Evolutionary conservation across 1,140 invertebrate species (phyloP), one percentile per base, ranked within the genome.

Genomic region (Leptinotarsa defecta): DNA sequence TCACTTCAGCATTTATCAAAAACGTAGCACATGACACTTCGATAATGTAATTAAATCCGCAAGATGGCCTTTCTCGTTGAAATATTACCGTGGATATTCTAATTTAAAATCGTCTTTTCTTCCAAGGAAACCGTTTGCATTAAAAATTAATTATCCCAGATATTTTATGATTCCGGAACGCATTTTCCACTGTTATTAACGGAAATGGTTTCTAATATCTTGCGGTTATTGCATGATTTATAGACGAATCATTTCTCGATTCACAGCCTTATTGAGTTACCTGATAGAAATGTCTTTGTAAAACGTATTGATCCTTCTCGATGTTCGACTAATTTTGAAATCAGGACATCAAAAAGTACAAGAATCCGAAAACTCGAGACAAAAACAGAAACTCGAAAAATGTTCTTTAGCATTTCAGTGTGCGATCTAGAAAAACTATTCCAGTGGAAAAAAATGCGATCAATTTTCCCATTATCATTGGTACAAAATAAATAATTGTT

Each of bases 21-120:
- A 78, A 82, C 79, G 80, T 76, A 82, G 82, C 82, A 83, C 82
- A 84, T 84, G 84, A 84, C 83, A 85, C 83, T 85, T 85, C 83
- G 84, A 85, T 85, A 85, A 85, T 83, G 84, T 84, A 85, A 85
- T 85, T 85, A 84, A 85, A 85, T 84, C 83, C 82, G 78, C 84
- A 84, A 80, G 84, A 85, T 82, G 82, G 82, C 83, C 82, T 79
- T 77, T 76, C 78, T 74, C 77, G 75, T 79, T 85, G 83, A 85
- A 83, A 83, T 84, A 85, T 85, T 76, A 82, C 83, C 71, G 74
- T 74, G 82, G 69, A 83, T 84, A 84, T 85, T 84, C 81, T 85
- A 82, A 83, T 85, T 82, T 81, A 79, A 79, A 82, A 77, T 79
- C 81, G 74, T 77, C 71, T 75, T 79, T 82, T 76, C 76, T 73